Conservation (phyloP, 2,797 vertebrate genomes). For the Sylvilagus floridanus region DNA sequence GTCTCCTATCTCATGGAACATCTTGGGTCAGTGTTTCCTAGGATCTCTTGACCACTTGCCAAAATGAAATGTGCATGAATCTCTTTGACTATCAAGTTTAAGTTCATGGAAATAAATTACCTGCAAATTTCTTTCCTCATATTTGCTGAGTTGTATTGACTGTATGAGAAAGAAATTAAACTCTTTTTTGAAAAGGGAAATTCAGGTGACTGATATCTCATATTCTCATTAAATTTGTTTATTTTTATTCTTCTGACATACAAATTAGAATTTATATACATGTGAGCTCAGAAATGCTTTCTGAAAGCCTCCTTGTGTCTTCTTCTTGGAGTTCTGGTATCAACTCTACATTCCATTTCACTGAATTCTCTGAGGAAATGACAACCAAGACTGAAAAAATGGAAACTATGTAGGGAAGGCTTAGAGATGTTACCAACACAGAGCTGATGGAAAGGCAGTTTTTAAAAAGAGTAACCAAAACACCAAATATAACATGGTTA, state of each 20-base stretch:
- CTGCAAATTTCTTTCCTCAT: constrained; percentile 37
- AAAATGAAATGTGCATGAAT: constrained; percentile 43
- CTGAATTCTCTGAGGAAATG: not conserved
- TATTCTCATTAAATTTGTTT: constrained; percentile 40
- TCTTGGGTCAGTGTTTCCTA: constrained; percentile 57
- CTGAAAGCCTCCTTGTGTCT: not conserved
- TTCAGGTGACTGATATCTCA: not conserved
- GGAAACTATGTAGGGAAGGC: not conserved
- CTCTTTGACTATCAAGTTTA: constrained; percentile 53
- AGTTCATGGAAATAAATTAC: constrained; percentile 69
- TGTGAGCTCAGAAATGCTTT: not conserved
- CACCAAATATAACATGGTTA: not conserved
- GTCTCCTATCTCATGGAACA: not conserved
- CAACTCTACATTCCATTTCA: not conserved
- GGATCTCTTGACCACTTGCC: not conserved
- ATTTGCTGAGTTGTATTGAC: constrained; percentile 16
- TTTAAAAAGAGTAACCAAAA: not conserved
- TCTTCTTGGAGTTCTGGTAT: not conserved
- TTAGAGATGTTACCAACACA: not conserved
- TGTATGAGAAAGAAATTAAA: not conserved
- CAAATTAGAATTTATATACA: not conserved
- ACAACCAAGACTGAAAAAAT: not conserved
- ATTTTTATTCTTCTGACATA: not conserved
- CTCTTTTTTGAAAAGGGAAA: constrained; percentile 33
- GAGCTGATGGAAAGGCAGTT: not conserved